These are phyloP conservation scores for Hanleya hanleyi DNA, from an alignment of 2,888 invertebrate genomes.

Conservation along the genomic window DNA sequence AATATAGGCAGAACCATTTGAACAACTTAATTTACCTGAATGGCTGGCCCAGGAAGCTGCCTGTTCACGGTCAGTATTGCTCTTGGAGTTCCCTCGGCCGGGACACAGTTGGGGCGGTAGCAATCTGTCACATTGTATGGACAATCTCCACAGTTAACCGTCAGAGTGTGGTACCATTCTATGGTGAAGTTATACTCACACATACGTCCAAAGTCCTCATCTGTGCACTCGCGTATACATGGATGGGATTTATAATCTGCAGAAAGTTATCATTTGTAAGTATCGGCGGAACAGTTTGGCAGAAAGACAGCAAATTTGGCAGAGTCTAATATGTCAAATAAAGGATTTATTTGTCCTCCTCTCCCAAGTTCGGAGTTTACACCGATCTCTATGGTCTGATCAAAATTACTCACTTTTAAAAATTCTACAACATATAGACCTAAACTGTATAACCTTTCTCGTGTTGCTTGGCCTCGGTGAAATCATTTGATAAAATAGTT, in stretches of 20 bases:
- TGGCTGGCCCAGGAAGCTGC: constrained; percentile 88
- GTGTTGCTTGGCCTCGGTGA: too few species aligned
- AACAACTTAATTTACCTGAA: too few species aligned
- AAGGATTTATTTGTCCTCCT: too few species aligned
- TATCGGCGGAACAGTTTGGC: too few species aligned
- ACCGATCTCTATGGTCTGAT: too few species aligned
- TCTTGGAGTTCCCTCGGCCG: constrained; percentile 85
- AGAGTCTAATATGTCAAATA: too few species aligned
- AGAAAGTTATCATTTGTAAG: neutral
- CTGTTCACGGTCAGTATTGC: constrained; percentile 86
- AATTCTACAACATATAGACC: too few species aligned
- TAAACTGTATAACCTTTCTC: too few species aligned
- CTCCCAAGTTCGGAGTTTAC: too few species aligned
- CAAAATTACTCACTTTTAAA: too few species aligned
- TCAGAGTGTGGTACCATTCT: constrained; percentile 87
- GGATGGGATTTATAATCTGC: constrained; percentile 72
- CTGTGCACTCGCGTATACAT: constrained; percentile 80
- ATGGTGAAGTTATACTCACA: constrained; percentile 82
- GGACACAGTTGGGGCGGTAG: constrained; percentile 83
- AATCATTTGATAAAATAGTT: too few species aligned
- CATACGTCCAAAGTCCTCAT: constrained; percentile 78
- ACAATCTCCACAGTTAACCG: constrained; percentile 90
- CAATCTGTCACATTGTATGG: constrained; percentile 85
- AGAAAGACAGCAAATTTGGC: too few species aligned
- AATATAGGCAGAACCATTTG: neutral